phyloP scores from a whole-genome alignment of 2,888 invertebrate genomes.

The Conchocele bisecta region DNA sequence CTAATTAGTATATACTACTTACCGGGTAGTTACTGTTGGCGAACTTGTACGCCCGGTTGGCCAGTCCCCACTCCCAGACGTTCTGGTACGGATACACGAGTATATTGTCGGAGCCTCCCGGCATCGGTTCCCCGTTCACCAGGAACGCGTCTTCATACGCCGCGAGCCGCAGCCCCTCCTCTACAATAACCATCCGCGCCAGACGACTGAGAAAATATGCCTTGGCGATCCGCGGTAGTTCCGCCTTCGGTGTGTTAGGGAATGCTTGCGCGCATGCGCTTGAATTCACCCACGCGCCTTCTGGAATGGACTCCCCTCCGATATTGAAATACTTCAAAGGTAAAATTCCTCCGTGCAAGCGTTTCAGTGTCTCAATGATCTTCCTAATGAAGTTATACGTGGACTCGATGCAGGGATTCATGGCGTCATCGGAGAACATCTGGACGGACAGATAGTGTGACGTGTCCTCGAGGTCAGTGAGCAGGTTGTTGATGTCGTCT shows the following conservation, averaged over 20 bases:
- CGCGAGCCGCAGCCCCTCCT: constrained; percentile 51
- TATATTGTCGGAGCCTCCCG: constrained; percentile 49
- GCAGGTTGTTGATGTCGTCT: constrained; percentile 58
- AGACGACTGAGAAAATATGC: constrained; percentile 62
- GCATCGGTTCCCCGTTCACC: constrained; percentile 48
- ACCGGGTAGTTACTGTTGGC: constrained; percentile 78
- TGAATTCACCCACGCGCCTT: constrained; percentile 73
- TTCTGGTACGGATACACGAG: constrained; percentile 68
- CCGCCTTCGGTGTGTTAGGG: constrained; percentile 35
- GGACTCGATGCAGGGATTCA: constrained; percentile 78
- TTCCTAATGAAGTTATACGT: constrained; percentile 75
- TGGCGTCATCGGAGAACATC: constrained; percentile 74
- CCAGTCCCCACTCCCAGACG: constrained; percentile 75
- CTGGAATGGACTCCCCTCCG: constrained; percentile 77
- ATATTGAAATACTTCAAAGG: constrained; percentile 73
- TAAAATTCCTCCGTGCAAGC: constrained; percentile 60
- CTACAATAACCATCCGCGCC: constrained; percentile 52
- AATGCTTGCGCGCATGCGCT: constrained; percentile 67
- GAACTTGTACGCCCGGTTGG: constrained; percentile 68
- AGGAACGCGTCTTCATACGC: constrained; percentile 63
- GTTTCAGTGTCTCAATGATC: constrained; percentile 66
- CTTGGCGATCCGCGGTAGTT: constrained; percentile 51
- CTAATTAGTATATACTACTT: too few species aligned
- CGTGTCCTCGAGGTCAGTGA: constrained; percentile 58
- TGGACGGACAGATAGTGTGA: constrained; percentile 72